These are phyloP conservation scores for Nanorana parkeri DNA, from an alignment of 2,113 vertebrate genomes.

Conservation along the genomic window DNA sequence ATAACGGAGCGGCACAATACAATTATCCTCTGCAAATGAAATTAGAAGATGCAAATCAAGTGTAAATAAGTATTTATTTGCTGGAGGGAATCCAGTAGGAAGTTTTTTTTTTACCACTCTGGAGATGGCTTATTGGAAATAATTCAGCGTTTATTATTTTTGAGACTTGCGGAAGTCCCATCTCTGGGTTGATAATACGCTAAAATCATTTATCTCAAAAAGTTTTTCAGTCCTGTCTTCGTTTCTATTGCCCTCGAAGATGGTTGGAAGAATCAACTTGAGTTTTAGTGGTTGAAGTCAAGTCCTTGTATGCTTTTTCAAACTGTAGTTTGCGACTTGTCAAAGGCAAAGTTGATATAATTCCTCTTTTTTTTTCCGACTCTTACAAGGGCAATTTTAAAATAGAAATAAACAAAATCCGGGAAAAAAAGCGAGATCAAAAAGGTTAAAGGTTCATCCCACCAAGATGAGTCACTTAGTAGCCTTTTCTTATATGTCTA, in stretches of 20 bases:
- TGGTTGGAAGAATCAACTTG: not conserved
- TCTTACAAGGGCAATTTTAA: no score
- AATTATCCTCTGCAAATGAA: conserved; percentile 33
- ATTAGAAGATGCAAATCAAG: conserved; percentile 47
- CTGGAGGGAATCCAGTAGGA: conserved; percentile 10
- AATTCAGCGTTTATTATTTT: conserved; percentile 43
- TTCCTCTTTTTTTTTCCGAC: no score
- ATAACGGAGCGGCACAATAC: conserved; percentile 38
- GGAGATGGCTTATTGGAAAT: conserved; percentile 38
- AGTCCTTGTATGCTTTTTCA: no score
- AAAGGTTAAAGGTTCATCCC: no score
- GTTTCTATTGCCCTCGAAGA: not conserved
- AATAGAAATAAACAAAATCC: no score
- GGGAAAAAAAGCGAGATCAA: no score
- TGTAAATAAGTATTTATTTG: conserved; percentile 47
- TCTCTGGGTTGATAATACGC: conserved; percentile 22
- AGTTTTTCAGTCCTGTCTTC: not conserved
- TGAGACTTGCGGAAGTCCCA: conserved; percentile 20
- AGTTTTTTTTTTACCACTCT: not conserved
- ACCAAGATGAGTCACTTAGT: no score
- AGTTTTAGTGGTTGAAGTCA: not conserved
- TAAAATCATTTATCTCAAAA: conserved; percentile 14
- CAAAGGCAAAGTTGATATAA: no score
- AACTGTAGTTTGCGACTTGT: no score
- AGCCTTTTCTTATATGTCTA: no score